Evolutionary conservation across 2,797 vertebrate genomes (phyloP).

Genomic region (Helostoma temminkii): DNA sequence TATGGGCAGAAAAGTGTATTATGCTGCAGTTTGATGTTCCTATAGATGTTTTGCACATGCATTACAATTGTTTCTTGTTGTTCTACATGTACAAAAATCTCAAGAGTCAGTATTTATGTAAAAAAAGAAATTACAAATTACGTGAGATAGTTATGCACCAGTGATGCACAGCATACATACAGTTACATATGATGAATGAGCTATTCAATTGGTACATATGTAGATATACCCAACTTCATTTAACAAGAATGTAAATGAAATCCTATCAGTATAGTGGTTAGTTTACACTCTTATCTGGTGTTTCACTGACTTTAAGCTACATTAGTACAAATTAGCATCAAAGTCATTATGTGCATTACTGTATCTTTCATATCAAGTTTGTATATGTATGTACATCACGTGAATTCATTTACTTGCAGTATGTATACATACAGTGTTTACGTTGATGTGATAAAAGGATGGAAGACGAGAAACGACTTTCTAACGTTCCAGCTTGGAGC

Average conservation of each 20-base stretch:
- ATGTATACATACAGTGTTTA: background rate
- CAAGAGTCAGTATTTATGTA: too few relatives aligned
- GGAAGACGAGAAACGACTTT: conserved; percentile 1
- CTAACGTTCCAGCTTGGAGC: background rate
- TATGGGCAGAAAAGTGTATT: too few relatives aligned
- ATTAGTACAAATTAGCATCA: conserved; percentile 39
- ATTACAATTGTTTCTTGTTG: too few relatives aligned
- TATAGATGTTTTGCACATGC: too few relatives aligned
- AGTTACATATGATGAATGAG: background rate
- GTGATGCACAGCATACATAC: background rate
- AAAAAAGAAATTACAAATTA: background rate
- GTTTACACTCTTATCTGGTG: conserved; percentile 40
- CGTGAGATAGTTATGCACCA: too few relatives aligned
- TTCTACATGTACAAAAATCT: too few relatives aligned
- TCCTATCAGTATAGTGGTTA: conserved; percentile 21
- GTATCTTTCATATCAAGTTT: conserved; percentile 24
- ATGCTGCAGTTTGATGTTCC: too few relatives aligned
- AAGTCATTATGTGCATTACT: conserved; percentile 32
- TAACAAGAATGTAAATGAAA: conserved; percentile 54
- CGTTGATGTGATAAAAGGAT: background rate
- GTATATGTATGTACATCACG: conserved; percentile 4
- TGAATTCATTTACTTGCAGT: background rate
- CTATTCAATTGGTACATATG: background rate
- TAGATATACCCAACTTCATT: conserved; percentile 20
- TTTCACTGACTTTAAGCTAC: conserved; percentile 29